Base-by-base conservation (phyloP, 1,140 invertebrate species). In the Palaemon carinicauda region DNA sequence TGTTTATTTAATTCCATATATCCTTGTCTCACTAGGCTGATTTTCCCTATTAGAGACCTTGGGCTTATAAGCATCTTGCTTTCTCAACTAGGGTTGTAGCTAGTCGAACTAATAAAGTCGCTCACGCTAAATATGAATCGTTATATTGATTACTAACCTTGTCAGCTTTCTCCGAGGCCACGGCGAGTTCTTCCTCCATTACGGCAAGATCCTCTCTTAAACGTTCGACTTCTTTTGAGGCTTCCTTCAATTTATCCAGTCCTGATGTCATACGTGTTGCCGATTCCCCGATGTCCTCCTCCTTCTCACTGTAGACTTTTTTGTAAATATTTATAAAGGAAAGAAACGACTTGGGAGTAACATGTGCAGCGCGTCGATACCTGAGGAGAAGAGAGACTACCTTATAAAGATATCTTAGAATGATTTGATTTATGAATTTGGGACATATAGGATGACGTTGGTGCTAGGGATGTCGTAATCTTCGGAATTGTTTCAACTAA, bases 251-350 rank as follows among this genome's bases (percentile, higher is more conserved):
- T 92, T 99, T 99, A 89, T 97, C 90, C 95, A 94, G 92, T 88
- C 98, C 97, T 69, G 96, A 97, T 90, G 98, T 97, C 97, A 99
- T 99, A 91, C 97, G 93, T 85, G 95, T 92, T 33, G 97, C 96
- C 51, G 97, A 95, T 90, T 98, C 96, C 4, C 95, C 96, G 56
- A 99, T 93, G 92, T 98, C 97, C 90, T 95, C 94, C 91, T 95
- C 95, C 92, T 98, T 95, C 93, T 87, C 94, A 94, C 71, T 83
- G 91, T 99, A 99, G 88, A 99, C 96, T 77, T 95, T 96, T 92
- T 98, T 99, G 91, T 99, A 99, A 29, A 97, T 97, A 75, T 95
- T 95, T 81, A 99, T 96, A 91, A 99, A 99, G 90, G 97, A 98
- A 19, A 99, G 92, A 91, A 98, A 99, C 0, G 98, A 99, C 92